phyloP scores from a whole-genome alignment of 2,888 invertebrate species.

The Lithophane semibrunnea region DNA sequence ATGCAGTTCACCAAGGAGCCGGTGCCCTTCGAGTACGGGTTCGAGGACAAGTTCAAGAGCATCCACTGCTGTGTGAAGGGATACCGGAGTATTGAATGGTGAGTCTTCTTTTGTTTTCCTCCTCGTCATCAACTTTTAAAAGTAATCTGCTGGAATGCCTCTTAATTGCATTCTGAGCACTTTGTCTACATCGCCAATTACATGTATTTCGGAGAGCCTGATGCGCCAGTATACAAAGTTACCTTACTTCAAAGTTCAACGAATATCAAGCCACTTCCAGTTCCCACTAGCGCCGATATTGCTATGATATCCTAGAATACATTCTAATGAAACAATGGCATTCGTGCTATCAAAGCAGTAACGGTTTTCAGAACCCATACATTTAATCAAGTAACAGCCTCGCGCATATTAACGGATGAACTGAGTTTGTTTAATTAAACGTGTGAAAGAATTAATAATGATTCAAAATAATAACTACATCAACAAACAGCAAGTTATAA shows the following conservation, averaged over 20 bases:
- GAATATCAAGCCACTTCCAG: conserved; percentile 11
- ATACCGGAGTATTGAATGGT: conserved; percentile 95
- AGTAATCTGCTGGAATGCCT: neutral
- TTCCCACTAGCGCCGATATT: conserved; percentile 10
- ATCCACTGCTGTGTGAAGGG: conserved; percentile 94
- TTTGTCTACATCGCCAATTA: neutral
- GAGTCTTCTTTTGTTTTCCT: conserved; percentile 76
- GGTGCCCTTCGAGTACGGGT: conserved; percentile 92
- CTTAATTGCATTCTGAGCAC: no score
- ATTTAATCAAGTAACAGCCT: neutral
- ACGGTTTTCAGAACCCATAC: conserved; percentile 14
- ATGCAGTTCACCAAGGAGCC: conserved; percentile 94
- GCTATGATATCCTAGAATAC: conserved; percentile 29
- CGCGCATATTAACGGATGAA: conserved; percentile 9
- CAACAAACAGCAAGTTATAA: neutral
- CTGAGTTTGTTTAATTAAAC: neutral
- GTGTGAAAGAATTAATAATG: neutral
- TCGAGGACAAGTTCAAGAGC: conserved; percentile 93
- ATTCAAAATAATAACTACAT: neutral
- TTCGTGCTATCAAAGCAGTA: conserved; percentile 8
- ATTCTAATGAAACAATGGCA: conserved; percentile 9
- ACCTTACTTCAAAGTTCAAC: conserved; percentile 6
- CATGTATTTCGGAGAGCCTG: neutral
- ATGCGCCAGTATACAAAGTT: no score
- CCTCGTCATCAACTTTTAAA: neutral